Percentiles rank a stretch among this genome's conserved stretches.
These are phyloP conservation scores for Gorilla gorilla DNA, from an alignment of 2,113 vertebrate genomes.

Conservation along the genomic window DNA sequence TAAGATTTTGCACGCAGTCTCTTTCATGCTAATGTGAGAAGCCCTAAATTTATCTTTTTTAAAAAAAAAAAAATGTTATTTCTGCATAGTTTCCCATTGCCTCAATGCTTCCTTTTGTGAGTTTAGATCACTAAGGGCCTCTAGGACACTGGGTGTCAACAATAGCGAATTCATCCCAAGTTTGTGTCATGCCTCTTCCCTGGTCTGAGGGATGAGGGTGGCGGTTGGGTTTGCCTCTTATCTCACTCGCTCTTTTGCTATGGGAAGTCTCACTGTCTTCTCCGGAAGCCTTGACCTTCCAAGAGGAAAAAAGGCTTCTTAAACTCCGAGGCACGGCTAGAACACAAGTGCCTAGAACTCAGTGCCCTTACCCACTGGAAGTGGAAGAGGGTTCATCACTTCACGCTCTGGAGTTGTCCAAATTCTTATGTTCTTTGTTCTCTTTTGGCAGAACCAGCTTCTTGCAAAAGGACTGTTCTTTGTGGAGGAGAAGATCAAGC, in stretches of 20 bases:
- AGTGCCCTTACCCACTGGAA: fast-evolving
- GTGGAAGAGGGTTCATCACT: not conserved
- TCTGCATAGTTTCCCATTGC: not conserved
- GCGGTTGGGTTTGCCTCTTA: not conserved
- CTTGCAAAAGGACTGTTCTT: constrained; percentile 92
- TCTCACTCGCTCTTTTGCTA: not conserved
- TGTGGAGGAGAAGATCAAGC: constrained; percentile 92
- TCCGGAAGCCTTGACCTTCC: not conserved
- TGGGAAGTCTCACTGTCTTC: not conserved
- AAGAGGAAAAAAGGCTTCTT: not conserved
- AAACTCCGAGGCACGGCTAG: not conserved
- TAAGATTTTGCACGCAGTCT: not conserved
- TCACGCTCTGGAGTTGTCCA: constrained; percentile 44
- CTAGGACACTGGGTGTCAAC: not conserved
- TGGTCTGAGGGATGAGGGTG: not conserved
- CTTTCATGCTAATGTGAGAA: not conserved
- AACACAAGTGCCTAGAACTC: not conserved
- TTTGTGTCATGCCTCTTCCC: no score
- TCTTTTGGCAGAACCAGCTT: constrained; percentile 93
- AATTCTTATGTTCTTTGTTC: constrained; percentile 69
- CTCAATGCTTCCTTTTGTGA: not conserved
- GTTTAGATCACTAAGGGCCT: not conserved
- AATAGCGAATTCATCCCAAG: not conserved
- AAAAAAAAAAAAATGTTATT: not conserved
- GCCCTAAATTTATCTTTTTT: not conserved